phyloP scores from a whole-genome alignment of 2,113 vertebrate genomes.

The Pomatorhinus ruficollis region DNA sequence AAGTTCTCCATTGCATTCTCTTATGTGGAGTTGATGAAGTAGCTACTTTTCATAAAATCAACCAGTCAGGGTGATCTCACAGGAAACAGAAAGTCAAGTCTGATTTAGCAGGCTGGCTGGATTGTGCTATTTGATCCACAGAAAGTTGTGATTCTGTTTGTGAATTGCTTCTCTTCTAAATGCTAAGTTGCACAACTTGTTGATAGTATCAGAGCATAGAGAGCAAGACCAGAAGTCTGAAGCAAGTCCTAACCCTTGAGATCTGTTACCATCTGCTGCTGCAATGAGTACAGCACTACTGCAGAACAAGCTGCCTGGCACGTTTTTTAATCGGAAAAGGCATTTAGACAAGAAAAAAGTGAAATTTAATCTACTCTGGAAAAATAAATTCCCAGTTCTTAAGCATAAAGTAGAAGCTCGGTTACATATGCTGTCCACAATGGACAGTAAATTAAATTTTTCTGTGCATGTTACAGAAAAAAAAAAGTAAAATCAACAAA shows the following conservation, averaged over 20 bases:
- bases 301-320: background rate
- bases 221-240: background rate
- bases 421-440: background rate
- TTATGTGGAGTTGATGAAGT: background rate
- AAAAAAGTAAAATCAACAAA: background rate
- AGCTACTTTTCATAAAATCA: background rate
- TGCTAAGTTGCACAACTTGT: background rate
- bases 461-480: background rate
- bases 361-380: background rate
- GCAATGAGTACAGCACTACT: background rate
- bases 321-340: background rate
- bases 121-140: background rate
- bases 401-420: background rate
- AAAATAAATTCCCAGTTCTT: background rate
- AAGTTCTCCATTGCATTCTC: background rate
- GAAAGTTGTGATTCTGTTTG: background rate
- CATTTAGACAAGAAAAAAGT: background rate
- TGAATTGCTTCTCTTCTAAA: background rate
- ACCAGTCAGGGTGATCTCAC: background rate
- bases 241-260: background rate
- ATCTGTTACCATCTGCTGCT: background rate
- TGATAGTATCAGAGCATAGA: background rate
- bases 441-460: background rate
- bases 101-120: background rate
- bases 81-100: background rate